phyloP scores from a whole-genome alignment of 2,888 invertebrate species.

The Euproctis similis region DNA sequence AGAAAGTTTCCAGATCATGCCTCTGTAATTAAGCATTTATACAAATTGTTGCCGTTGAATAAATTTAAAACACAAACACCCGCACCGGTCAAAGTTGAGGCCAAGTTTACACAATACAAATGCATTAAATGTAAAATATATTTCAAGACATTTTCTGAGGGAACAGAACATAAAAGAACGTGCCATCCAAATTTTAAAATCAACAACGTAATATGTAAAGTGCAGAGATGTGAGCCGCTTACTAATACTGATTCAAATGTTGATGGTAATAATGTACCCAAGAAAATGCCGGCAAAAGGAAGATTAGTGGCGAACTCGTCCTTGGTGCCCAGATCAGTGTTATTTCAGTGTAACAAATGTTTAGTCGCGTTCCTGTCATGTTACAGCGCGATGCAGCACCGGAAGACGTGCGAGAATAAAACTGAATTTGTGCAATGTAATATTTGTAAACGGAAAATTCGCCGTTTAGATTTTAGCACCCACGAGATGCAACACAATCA shows the following conservation, averaged over 20 bases:
- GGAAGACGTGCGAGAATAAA: constrained; percentile 6
- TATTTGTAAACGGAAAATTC: constrained; percentile 29
- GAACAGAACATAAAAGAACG: constrained; percentile 1
- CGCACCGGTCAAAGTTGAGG: not conserved
- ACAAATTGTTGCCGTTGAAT: constrained; percentile 30
- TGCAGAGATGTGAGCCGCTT: no score
- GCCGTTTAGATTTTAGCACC: constrained; percentile 12
- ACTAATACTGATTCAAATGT: no score
- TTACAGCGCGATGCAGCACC: constrained; percentile 15
- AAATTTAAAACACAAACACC: constrained; percentile 7
- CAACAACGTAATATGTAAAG: constrained; percentile 1
- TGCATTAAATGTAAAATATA: constrained; percentile 4
- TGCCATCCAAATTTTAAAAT: not conserved
- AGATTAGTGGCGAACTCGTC: not conserved
- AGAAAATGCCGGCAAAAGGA: no score
- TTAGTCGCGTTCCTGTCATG: constrained; percentile 25
- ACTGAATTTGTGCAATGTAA: constrained; percentile 13
- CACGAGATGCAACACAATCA: constrained; percentile 37
- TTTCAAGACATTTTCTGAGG: constrained; percentile 1
- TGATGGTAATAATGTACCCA: no score
- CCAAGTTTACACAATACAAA: constrained; percentile 2
- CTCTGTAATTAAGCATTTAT: constrained; percentile 36
- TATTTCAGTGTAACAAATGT: constrained; percentile 34
- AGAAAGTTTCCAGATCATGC: constrained; percentile 30
- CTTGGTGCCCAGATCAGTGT: constrained; percentile 24